Evolutionary conservation across 2,797 vertebrate genomes (phyloP).

Genomic region (Caiman crocodilus): DNA sequence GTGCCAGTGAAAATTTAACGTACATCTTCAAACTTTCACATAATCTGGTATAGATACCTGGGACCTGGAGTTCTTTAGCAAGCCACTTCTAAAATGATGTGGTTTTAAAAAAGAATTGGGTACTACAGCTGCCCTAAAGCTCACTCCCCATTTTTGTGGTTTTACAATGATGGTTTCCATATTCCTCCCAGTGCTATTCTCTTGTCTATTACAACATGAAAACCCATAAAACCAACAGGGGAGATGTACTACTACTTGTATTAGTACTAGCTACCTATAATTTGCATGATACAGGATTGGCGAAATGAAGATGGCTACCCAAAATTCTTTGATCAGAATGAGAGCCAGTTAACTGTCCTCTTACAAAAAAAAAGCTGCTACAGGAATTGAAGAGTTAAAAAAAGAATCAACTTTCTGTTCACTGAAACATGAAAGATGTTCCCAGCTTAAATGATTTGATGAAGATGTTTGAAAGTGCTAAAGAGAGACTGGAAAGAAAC

Average conservation of each 20-base stretch:
- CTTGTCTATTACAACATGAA: background rate
- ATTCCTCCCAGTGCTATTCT: background rate
- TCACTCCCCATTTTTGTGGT: background rate
- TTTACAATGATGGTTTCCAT: background rate
- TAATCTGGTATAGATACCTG: background rate
- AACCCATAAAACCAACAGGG: background rate
- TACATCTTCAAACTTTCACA: background rate
- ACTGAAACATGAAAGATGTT: background rate
- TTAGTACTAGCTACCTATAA: background rate
- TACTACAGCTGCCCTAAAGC: background rate
- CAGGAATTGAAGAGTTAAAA: background rate
- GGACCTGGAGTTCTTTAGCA: background rate
- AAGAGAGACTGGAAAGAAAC: background rate
- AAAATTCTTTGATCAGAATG: background rate
- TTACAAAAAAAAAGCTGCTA: background rate
- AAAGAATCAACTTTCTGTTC: background rate
- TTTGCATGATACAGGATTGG: background rate
- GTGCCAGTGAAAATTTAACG: background rate
- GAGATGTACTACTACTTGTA: background rate
- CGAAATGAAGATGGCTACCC: background rate
- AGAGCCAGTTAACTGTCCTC: background rate
- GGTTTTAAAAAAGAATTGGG: background rate
- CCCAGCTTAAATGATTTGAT: background rate
- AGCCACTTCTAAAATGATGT: background rate
- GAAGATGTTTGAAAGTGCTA: background rate